A percentile compares a stretch with the other conserved stretches of the same genome.
Conservation (phyloP, 2,888 invertebrate species). For the Ophion obscuratus region DNA sequence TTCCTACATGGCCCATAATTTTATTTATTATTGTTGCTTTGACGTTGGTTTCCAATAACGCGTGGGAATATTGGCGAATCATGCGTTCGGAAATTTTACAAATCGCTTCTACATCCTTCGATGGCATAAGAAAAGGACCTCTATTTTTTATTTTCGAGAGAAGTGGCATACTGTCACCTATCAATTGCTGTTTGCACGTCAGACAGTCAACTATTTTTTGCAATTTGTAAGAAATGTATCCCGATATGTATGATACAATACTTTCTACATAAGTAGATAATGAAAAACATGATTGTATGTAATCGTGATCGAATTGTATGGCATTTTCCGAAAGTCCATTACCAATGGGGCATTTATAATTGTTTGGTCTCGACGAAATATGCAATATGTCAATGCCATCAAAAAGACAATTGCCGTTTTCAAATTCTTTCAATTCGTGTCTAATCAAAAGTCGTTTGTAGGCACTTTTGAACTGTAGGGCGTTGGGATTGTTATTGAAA, state of each 20-base stretch:
- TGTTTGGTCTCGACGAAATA: constrained; percentile 14
- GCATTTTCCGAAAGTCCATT: constrained; percentile 7
- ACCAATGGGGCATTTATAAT: constrained; percentile 20
- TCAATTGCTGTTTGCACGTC: constrained; percentile 12
- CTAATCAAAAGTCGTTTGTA: constrained; percentile 49
- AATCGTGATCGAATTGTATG: constrained; percentile 38
- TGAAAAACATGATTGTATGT: constrained; percentile 27
- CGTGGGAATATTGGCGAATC: constrained; percentile 19
- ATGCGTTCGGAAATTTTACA: constrained; percentile 17
- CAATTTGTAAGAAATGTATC: constrained; percentile 20
- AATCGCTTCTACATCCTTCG: constrained; percentile 41
- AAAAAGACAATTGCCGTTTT: constrained; percentile 52
- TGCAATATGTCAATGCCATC: constrained; percentile 32
- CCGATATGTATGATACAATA: constrained; percentile 25
- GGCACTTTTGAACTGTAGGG: constrained; percentile 52
- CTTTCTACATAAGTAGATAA: constrained; percentile 46
- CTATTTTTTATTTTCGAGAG: constrained; percentile 42
- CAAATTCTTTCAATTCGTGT: constrained; percentile 49
- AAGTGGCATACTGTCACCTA: constrained; percentile 28
- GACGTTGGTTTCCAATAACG: constrained; percentile 5
- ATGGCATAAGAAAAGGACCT: constrained; percentile 42
- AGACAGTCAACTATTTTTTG: constrained; percentile 24
- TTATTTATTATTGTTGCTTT: constrained; percentile 18
- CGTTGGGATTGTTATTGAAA: constrained; percentile 66
- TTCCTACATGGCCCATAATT: constrained; percentile 20